Evolutionary conservation across 2,888 invertebrate species (phyloP), one percentile per base, ranked within the genome.

Genomic region (Pollenia angustigena): DNA sequence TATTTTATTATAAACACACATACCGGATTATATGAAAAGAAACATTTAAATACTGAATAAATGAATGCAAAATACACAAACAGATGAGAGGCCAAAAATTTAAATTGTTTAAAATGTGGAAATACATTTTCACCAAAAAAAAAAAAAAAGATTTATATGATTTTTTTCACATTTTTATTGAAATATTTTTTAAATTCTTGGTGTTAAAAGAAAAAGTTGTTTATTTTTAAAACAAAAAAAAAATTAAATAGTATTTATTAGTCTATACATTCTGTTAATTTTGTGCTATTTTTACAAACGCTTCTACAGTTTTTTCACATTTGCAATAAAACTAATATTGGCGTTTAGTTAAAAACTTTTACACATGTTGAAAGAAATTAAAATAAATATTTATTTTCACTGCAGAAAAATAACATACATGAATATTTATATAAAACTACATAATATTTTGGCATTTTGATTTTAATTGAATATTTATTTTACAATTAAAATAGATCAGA

Each of bases 391-490:
- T 62, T 62, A 42, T 16, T 40, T 62, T 42, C 7, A 9, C 42
- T 7, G 42, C 6, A 32, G 2, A 23, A 10, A 54, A 54, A 23
- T 4, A 50, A 69, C 4, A 54, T 42, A 32, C 32, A 32, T 32
- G 6, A 4, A 32, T 32, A 32, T 32, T 32, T 32, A 32, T 32
- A 32, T 6, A 32, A 32, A 32, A 32, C 6, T 32, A 32, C 4
- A 32, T 54, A 16, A 32, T 66, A 42, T 69, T 69, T 42, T 42
- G 54, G 52, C 52, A 40, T 69, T 69, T 54, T 54, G 12, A 69
- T 40, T 69, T 54, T 18, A 42, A 42, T 52, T 52, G 2, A 52
- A 69, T 69, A 2, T 23, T 23, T 23, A 23, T 23, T 23, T 23
- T 23, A 23, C 1, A 23, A 23, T 2, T 23, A 23, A 23, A 23